Percentiles rank a stretch among this genome's conserved stretches.
Evolutionary conservation across 1,140 invertebrate genomes (phyloP).

Genomic region (Hyposmocoma kahamanoa): DNA sequence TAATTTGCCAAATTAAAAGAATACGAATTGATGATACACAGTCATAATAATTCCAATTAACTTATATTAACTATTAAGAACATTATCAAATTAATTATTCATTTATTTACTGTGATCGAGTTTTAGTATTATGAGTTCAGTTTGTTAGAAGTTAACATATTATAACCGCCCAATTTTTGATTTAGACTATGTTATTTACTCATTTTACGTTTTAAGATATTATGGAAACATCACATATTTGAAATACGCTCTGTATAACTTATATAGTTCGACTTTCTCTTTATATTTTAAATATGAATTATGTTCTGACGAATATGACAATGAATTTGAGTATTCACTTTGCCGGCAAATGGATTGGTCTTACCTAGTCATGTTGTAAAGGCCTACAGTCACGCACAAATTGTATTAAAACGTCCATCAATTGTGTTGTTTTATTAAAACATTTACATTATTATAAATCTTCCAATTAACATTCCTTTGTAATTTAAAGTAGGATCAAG

Average conservation of each 20-base stretch:
- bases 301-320: too few species aligned
- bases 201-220: too few species aligned
- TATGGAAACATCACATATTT: too few species aligned
- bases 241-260: too few species aligned
- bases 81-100: slow-evolving; percentile 26
- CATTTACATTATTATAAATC: slow-evolving; percentile 18
- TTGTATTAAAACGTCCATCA: slow-evolving; percentile 25
- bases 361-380: slow-evolving; percentile 64
- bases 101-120: slow-evolving; percentile 58
- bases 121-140: slow-evolving; percentile 46
- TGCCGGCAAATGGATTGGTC: slow-evolving; percentile 55
- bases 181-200: neutral
- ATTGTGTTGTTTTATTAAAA: slow-evolving; percentile 8
- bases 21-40: slow-evolving; percentile 18
- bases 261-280: too few species aligned
- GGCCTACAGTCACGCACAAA: slow-evolving; percentile 62
- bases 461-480: slow-evolving; percentile 64
- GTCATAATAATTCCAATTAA: slow-evolving; percentile 36
- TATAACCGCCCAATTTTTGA: slow-evolving; percentile 4
- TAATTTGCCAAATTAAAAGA: neutral
- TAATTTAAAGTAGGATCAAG: slow-evolving; percentile 33
- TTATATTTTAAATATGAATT: too few species aligned
- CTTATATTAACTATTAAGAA: slow-evolving; percentile 19
- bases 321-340: too few species aligned
- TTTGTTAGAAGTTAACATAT: slow-evolving; percentile 11